Base-by-base conservation (phyloP, 2,113 vertebrate genomes). In the Erpornis zantholeuca region DNA sequence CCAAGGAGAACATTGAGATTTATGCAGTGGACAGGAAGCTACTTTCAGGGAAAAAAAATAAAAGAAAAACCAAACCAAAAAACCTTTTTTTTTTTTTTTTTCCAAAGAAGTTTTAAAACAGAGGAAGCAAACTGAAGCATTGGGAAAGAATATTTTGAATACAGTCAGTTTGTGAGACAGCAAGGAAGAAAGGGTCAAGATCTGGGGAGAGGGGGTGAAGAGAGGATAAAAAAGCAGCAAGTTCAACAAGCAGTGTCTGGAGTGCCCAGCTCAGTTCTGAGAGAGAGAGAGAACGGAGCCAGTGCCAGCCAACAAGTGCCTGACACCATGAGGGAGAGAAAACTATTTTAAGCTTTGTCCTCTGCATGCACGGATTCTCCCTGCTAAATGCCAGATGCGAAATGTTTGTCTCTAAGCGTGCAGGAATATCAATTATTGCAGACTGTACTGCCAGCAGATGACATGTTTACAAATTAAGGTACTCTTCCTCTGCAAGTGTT, bases 321-420 rank as follows among this genome's bases (percentile, higher is more conserved):
- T 44, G 64, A 35, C 3, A 59, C 5, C 68, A 53, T 0, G 11
- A 45, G 77, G 61, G 73, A 82, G n/a, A 20, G 44, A 45, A 75
- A 92, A 86, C 95, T 96, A 91, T 96, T 96, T 91, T 91, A 60
- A 88, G 93, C 78, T 92, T 89, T 85, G 95, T 85, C 84, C 76
- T 94, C 87, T 82, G 86, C 75, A 57, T 0, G 7, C 86, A 71
- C 6, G 28, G 89, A 82, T 63, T 82, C 73, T 20, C 81, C 83
- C 80, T 86, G 88, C 75, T 57, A 63, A 92, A 88, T 65, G 93
- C 92, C 93, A 97, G 87, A 76, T 80, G 63, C 5, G 16, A 45
- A 85, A 76, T 19, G 93, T n/a, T 92, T 5, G 81, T 63, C 75
- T 44, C 54, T 22, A 14, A 69, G 90, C 8, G 0, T 29, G 85